Evolutionary conservation across 2,113 vertebrate genomes (phyloP).

Genomic region (Sitta europaea): DNA sequence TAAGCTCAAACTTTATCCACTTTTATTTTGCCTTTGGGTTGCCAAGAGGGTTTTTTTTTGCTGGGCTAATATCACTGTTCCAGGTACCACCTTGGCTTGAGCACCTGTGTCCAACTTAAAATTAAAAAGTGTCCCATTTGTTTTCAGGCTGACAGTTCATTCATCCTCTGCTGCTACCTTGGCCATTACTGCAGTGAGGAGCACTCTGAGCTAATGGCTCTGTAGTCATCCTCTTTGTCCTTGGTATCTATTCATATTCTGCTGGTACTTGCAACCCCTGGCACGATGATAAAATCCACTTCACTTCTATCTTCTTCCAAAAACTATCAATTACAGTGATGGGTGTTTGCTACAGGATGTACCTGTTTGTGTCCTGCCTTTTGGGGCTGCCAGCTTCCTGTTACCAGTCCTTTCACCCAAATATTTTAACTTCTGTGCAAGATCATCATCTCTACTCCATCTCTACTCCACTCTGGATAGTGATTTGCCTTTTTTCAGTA

Average conservation of each 20-base stretch:
- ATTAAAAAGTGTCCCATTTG: conserved; percentile 35
- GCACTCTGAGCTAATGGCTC: conserved; percentile 8
- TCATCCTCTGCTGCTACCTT: neutral
- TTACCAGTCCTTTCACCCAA: neutral
- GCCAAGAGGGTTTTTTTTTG: fast-evolving
- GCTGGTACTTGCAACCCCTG: neutral
- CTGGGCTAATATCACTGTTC: neutral
- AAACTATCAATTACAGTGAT: neutral
- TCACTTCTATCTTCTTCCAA: neutral
- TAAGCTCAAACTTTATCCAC: neutral
- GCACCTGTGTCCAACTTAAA: conserved; percentile 3
- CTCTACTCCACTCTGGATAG: neutral
- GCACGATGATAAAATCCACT: conserved; percentile 17
- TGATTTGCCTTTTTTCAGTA: neutral
- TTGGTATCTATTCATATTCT: conserved; percentile 35
- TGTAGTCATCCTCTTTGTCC: conserved; percentile 48
- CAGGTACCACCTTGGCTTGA: neutral
- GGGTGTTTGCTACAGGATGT: neutral
- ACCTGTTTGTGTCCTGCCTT: neutral
- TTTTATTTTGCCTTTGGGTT: neutral
- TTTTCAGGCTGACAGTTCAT: conserved; percentile 44
- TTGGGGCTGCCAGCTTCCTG: neutral
- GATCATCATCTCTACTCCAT: neutral
- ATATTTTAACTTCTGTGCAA: neutral
- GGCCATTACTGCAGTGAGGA: conserved; percentile 10